Evolutionary conservation across 2,113 vertebrate species (phyloP).

Genomic region (Forbesichthys papilliferus): DNA sequence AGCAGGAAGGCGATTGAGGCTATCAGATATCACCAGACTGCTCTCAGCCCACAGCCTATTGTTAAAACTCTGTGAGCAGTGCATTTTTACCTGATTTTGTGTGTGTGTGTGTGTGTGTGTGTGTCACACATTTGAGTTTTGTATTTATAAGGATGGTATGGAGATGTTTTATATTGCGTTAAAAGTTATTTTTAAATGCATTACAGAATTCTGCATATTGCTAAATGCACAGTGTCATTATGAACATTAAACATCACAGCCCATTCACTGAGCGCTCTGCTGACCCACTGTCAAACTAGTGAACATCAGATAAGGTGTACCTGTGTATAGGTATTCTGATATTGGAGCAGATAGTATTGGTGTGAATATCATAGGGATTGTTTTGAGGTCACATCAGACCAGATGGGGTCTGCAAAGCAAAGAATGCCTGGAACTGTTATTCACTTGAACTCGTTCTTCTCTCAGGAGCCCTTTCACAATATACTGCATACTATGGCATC

Average conservation of each 20-base stretch:
- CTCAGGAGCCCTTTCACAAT: not conserved
- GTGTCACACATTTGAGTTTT: not conserved
- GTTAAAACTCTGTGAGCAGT: constrained; percentile 34
- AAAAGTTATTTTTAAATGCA: constrained; percentile 2
- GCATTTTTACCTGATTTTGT: constrained; percentile 42
- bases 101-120: constrained; percentile 9
- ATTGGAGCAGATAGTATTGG: constrained; percentile 8
- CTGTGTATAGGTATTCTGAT: not conserved
- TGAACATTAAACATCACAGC: not conserved
- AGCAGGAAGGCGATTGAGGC: constrained; percentile 72
- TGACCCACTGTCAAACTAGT: constrained; percentile 1
- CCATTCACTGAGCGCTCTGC: not conserved
- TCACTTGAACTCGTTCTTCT: not conserved
- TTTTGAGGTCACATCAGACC: not conserved
- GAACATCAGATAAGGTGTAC: not conserved
- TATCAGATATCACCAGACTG: constrained; percentile 71
- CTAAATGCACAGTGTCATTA: not conserved
- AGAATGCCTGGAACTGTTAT: not conserved
- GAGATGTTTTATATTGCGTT: not conserved
- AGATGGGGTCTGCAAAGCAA: no score
- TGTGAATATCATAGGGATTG: constrained; percentile 7
- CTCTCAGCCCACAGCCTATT: constrained; percentile 42
- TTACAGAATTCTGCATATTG: not conserved
- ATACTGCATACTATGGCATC: no score
- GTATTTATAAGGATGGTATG: not conserved